These are phyloP conservation scores for Chrysemys picta DNA, from an alignment of 2,113 vertebrate genomes.

Conservation along the genomic window DNA sequence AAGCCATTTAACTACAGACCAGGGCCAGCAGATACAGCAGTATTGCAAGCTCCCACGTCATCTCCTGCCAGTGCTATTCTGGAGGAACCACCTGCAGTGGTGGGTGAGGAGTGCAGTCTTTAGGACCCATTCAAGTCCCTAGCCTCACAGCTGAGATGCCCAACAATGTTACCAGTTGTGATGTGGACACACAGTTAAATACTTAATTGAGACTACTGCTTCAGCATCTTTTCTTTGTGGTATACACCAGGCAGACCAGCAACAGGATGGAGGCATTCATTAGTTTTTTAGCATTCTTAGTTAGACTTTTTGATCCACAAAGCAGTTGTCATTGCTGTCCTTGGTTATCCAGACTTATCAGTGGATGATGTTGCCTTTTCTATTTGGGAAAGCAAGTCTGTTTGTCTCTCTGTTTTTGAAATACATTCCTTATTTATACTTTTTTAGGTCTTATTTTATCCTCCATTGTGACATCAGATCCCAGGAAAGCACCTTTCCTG, in stretches of 20 bases:
- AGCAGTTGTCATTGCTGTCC: neutral
- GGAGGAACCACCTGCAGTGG: neutral
- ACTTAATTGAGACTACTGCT: neutral
- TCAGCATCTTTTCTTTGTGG: neutral
- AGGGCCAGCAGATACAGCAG: neutral
- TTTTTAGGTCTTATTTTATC: slow-evolving; percentile 86
- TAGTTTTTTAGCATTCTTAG: neutral
- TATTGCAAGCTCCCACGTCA: neutral
- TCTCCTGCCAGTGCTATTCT: neutral
- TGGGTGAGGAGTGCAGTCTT: neutral
- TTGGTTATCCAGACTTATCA: neutral
- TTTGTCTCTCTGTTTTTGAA: neutral
- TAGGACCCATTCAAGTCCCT: neutral
- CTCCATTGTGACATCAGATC: slow-evolving; percentile 79
- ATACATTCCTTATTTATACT: slow-evolving; percentile 8
- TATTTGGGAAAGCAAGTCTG: neutral
- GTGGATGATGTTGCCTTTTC: neutral
- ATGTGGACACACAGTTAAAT: neutral
- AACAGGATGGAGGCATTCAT: neutral
- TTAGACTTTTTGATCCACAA: neutral
- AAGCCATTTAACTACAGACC: neutral
- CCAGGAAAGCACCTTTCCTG: slow-evolving; percentile 83
- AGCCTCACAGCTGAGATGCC: neutral
- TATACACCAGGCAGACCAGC: neutral
- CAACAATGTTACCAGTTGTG: neutral